Evolutionary conservation across 2,113 vertebrate species (phyloP), one percentile per base, ranked within the genome.

Genomic region (Aldabrachelys gigantea): DNA sequence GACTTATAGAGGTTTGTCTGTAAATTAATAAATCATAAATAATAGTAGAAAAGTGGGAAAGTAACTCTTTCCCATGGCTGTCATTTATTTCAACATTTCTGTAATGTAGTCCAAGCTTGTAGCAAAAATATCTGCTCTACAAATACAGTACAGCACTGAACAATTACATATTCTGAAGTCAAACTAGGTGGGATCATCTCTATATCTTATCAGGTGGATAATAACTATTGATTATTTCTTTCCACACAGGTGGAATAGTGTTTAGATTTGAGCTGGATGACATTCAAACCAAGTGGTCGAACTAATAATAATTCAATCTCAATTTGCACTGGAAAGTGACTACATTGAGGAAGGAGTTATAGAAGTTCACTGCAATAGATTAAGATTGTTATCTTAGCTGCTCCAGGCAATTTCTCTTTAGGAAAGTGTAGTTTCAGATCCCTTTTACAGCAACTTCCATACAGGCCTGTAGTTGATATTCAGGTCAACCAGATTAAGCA

Each of bases 381-480:
- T 0, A 89, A 69, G 76, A 29, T 54, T 10, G 72, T 50, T n/a
- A 53, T 53, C 89, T 72, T 25, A 91, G 38, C 50, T 57, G 59
- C 29, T 44, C 50, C 79, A 88, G 89, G 50, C 62, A 29, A 11
- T 44, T 89, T 89, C 62, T 84, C 69, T 65, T 88, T 9, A 94
- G 85, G 41, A 56, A 89, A 91, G 62, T 17, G 85, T 25, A 87
- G 65, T 80, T 54, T 69, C 56, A 88, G 50, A 35, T 27, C 11
- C 75, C 50, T 21, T 49, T 85, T 65, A 41, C 0, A 81, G 92
- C 82, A 90, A 56, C 82, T 90, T 69, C 86, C 85, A 0, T 35
- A 56, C 44, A 0, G 8, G 57, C 29, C 1, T 1, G 14, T 62
- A 90, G 50, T 4, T 2, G 80, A 35, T 3, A 59, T 3, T 5